Conservation (phyloP, 2,797 vertebrate genomes). For the Bufotes viridis region DNA sequence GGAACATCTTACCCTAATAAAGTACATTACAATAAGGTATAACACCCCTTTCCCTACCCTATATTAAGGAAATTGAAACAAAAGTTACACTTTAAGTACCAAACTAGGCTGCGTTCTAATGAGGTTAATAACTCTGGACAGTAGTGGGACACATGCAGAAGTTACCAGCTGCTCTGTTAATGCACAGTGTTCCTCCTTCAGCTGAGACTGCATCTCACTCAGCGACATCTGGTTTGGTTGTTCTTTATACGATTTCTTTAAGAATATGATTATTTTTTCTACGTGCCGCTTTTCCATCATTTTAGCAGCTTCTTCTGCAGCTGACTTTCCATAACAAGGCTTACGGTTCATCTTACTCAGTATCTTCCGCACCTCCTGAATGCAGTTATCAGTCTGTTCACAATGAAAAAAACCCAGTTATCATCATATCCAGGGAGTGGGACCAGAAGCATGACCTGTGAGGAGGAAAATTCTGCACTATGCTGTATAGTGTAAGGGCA, state of each 20-base stretch:
- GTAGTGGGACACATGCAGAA: not conserved
- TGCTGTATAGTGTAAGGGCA: not conserved
- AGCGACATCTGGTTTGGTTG: slow-evolving; percentile 39
- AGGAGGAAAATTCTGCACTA: not conserved
- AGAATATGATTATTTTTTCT: slow-evolving; percentile 51
- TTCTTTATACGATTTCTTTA: slow-evolving; percentile 59
- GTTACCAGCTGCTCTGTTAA: slow-evolving; percentile 66
- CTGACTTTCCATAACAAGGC: slow-evolving; percentile 32
- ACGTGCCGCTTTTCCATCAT: slow-evolving; percentile 50
- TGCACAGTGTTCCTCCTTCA: slow-evolving; percentile 59
- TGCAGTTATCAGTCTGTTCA: slow-evolving; percentile 28
- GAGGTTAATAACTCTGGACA: too few species aligned
- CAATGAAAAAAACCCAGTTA: not conserved
- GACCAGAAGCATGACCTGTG: too few species aligned
- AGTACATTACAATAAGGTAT: too few species aligned
- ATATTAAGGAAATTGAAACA: too few species aligned
- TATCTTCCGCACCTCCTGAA: not conserved
- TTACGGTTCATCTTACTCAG: slow-evolving; percentile 7
- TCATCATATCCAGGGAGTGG: not conserved
- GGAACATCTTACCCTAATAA: too few species aligned
- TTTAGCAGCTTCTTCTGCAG: slow-evolving; percentile 36
- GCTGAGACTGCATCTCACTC: slow-evolving; percentile 52
- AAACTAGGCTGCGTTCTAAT: too few species aligned
- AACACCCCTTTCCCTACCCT: too few species aligned
- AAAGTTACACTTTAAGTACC: too few species aligned